Conservation (phyloP, 2,797 vertebrate genomes). For the Hoplostethus atlanticus region DNA sequence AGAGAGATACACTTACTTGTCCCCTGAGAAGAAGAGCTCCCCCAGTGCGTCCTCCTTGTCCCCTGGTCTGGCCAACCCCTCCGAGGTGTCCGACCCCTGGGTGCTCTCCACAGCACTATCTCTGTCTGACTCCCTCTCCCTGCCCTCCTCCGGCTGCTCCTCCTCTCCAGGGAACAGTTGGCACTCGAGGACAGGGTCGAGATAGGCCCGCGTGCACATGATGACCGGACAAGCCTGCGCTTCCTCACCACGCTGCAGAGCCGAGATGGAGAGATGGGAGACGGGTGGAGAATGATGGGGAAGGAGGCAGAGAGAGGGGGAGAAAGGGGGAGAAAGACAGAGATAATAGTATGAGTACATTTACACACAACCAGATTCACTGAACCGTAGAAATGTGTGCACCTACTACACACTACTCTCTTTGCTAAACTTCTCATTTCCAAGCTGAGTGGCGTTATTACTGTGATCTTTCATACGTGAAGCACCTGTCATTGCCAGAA, state of each 20-base stretch:
- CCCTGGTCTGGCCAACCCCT: slow-evolving; percentile 75
- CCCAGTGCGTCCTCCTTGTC: slow-evolving; percentile 87
- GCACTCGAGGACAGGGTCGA: slow-evolving; percentile 77
- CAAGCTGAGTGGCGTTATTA: background rate
- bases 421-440: background rate
- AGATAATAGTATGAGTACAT: background rate
- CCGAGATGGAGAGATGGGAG: slow-evolving; percentile 4
- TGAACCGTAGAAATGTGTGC: background rate
- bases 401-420: too few species aligned
- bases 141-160: slow-evolving; percentile 78
- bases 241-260: slow-evolving; percentile 82
- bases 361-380: background rate
- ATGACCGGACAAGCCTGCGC: slow-evolving; percentile 79
- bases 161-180: slow-evolving; percentile 86
- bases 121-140: slow-evolving; percentile 89
- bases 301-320: background rate
- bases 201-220: slow-evolving; percentile 84
- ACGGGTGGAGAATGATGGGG: background rate
- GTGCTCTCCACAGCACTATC: slow-evolving; percentile 92
- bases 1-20: slow-evolving; percentile 87
- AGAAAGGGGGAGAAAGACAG: too few species aligned
- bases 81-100: slow-evolving; percentile 88
- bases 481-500: slow-evolving; percentile 4
- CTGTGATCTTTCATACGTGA: background rate
- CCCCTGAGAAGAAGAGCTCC: slow-evolving; percentile 88